Evolutionary conservation across 2,113 vertebrate genomes (phyloP).

Genomic region (Sinocyclocheilus grahami): DNA sequence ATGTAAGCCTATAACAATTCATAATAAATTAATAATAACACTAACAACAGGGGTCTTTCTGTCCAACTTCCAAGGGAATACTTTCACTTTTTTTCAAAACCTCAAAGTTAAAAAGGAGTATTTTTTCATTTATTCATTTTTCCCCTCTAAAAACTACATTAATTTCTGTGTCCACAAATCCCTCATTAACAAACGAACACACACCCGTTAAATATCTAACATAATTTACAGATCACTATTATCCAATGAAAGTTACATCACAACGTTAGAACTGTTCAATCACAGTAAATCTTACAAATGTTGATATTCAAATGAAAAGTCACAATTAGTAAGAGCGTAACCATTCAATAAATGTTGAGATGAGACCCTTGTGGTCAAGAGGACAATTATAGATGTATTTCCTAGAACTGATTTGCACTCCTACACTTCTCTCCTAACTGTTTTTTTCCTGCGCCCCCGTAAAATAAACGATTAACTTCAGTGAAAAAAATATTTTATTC

Average conservation of each 20-base stretch:
- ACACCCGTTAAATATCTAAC: no score
- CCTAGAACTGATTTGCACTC: neutral
- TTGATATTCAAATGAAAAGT: neutral
- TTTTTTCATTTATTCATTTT: no score
- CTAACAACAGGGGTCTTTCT: no score
- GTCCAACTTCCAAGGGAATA: no score
- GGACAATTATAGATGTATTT: neutral
- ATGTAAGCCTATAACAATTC: no score
- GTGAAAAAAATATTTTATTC: neutral
- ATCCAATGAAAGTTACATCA: neutral
- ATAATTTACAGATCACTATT: neutral
- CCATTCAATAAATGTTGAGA: neutral
- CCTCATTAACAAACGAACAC: no score
- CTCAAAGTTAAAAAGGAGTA: no score
- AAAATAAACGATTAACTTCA: neutral
- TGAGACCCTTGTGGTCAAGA: neutral
- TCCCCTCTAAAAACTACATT: no score
- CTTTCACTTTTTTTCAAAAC: no score
- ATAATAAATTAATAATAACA: no score
- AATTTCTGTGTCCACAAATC: no score
- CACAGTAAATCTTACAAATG: neutral
- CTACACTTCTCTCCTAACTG: neutral
- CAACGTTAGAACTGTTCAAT: neutral
- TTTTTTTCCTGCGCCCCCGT: neutral
- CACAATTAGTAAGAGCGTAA: neutral